Conservation (phyloP, 1,140 invertebrate species). For the Panagrolaimus sp. region DNA sequence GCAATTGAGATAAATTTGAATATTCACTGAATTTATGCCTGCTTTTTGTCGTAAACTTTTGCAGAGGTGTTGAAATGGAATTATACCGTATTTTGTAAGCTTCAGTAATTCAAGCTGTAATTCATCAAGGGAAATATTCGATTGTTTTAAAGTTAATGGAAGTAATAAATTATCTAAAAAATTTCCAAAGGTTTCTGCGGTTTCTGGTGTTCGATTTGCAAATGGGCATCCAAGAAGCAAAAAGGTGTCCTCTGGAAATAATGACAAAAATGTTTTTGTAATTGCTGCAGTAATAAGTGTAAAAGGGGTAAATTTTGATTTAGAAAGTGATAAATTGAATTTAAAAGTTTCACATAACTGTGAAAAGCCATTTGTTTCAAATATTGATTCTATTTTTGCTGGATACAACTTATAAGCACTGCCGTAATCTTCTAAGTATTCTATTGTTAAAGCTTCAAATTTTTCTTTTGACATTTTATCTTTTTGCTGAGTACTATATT, state of each 20-base stretch:
- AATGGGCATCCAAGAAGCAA: neutral
- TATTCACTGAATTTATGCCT: neutral
- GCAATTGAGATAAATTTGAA: constrained; percentile 1
- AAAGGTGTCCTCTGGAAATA: neutral
- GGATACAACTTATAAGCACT: no score
- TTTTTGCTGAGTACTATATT: neutral
- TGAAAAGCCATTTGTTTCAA: neutral
- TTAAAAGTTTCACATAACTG: neutral
- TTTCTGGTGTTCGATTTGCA: neutral
- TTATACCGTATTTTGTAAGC: neutral
- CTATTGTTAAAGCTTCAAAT: no score
- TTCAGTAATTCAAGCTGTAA: neutral
- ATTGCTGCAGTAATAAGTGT: neutral
- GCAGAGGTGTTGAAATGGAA: neutral
- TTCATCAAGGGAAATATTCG: neutral
- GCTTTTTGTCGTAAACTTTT: neutral
- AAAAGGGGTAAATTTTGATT: neutral
- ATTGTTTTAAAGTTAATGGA: neutral
- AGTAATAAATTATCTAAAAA: neutral
- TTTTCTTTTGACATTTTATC: neutral
- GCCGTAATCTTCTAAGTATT: no score
- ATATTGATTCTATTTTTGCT: neutral
- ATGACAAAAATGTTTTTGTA: neutral
- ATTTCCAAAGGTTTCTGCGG: neutral
- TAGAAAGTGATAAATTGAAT: neutral